These are phyloP conservation scores for Cydia splendana DNA, from an alignment of 1,140 invertebrate species.

Conservation along the genomic window DNA sequence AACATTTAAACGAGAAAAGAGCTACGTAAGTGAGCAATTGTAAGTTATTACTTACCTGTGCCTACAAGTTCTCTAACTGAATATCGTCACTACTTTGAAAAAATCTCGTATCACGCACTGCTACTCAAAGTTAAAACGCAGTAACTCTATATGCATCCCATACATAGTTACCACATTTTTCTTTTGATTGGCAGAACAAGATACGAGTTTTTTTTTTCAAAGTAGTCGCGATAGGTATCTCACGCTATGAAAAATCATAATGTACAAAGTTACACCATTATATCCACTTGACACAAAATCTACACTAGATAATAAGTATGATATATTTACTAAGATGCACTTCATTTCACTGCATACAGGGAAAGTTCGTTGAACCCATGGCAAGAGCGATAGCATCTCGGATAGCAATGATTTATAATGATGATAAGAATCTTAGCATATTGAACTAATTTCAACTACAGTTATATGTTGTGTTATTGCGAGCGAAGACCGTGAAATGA, in stretches of 20 bases:
- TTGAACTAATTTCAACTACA: constrained; percentile 34
- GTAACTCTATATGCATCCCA: too few species aligned
- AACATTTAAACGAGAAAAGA: too few species aligned
- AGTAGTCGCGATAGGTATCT: too few species aligned
- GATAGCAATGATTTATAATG: constrained; percentile 35
- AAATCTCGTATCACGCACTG: too few species aligned
- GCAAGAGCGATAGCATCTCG: constrained; percentile 30
- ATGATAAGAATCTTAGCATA: constrained; percentile 32
- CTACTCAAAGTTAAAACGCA: too few species aligned
- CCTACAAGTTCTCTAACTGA: background rate
- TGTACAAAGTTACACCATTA: background rate
- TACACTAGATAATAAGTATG: background rate
- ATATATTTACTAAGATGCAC: constrained; percentile 14
- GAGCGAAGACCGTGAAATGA: constrained; percentile 40
- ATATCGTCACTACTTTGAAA: too few species aligned
- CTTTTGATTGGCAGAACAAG: too few species aligned
- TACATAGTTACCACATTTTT: too few species aligned
- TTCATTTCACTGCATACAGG: constrained; percentile 11
- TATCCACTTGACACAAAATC: background rate
- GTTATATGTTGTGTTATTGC: constrained; percentile 35
- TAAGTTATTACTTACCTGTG: too few species aligned
- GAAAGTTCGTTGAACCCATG: constrained; percentile 31
- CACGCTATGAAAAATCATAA: background rate
- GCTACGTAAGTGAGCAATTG: too few species aligned
- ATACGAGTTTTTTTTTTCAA: too few species aligned